phyloP scores from a whole-genome alignment of 1,140 invertebrate genomes.

The Dendroctonus ponderosae region DNA sequence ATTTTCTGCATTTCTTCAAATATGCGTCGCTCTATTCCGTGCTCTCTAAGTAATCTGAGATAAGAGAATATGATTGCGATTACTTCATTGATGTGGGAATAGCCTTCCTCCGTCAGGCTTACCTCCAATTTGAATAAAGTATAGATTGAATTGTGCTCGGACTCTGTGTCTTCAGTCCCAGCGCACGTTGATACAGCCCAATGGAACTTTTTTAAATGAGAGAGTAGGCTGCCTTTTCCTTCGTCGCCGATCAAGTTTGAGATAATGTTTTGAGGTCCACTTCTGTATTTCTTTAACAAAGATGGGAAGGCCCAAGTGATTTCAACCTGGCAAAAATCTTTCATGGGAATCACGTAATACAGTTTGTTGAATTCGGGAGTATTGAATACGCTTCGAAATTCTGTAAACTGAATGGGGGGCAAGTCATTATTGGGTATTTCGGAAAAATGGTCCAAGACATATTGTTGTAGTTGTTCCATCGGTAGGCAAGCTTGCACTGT shows the following conservation, averaged over 20 bases:
- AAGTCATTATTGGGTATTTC: slow-evolving; percentile 64
- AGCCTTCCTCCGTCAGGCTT: slow-evolving; percentile 76
- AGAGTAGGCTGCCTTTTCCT: slow-evolving; percentile 81
- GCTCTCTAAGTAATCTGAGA: slow-evolving; percentile 65
- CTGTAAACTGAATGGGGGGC: slow-evolving; percentile 50
- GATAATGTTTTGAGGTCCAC: slow-evolving; percentile 77
- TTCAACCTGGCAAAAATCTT: slow-evolving; percentile 68
- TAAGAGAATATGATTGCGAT: slow-evolving; percentile 71
- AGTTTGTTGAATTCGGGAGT: slow-evolving; percentile 67
- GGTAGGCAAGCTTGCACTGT: slow-evolving; percentile 79
- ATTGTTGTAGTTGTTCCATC: slow-evolving; percentile 70
- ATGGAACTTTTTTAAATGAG: slow-evolving; percentile 77
- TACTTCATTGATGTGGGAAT: slow-evolving; percentile 66
- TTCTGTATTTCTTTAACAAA: slow-evolving; percentile 68
- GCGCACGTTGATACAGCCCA: slow-evolving; percentile 81
- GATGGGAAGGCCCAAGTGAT: slow-evolving; percentile 81
- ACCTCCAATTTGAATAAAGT: slow-evolving; percentile 73
- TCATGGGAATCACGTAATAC: slow-evolving; percentile 78
- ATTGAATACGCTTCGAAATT: slow-evolving; percentile 57
- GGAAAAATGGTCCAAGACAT: slow-evolving; percentile 63
- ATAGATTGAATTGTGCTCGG: slow-evolving; percentile 71
- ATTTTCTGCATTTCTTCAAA: slow-evolving; percentile 76
- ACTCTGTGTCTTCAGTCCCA: slow-evolving; percentile 73
- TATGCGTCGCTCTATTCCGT: slow-evolving; percentile 65
- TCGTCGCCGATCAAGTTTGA: slow-evolving; percentile 85